Conservation (phyloP, 2,113 vertebrate genomes). For the Macroglossus sobrinus region DNA sequence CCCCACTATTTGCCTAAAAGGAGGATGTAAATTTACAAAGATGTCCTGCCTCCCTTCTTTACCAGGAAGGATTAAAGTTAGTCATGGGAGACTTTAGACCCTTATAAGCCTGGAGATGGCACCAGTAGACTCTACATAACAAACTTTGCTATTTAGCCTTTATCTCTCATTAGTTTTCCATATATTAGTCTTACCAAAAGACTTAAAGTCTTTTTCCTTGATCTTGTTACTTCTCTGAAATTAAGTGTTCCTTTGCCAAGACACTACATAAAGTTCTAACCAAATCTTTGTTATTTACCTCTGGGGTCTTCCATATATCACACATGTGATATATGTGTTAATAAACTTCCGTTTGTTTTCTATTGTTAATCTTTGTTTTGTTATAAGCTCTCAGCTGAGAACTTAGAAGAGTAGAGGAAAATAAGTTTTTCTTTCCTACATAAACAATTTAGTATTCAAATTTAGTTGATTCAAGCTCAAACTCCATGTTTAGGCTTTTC, state of each 20-base stretch:
- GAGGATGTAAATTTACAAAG: background rate
- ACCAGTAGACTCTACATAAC: background rate
- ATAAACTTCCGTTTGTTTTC: background rate
- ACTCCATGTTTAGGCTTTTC: background rate
- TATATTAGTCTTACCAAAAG: background rate
- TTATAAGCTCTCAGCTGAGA: background rate
- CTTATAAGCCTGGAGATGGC: background rate
- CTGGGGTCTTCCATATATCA: background rate
- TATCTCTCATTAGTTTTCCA: background rate
- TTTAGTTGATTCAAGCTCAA: background rate
- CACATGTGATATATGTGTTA: background rate
- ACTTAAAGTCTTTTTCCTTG: background rate
- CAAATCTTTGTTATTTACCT: background rate
- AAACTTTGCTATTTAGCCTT: background rate
- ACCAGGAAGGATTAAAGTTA: background rate
- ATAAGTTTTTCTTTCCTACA: background rate
- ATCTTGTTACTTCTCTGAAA: background rate
- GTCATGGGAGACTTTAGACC: background rate
- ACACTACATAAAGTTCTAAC: background rate
- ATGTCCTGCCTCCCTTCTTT: background rate
- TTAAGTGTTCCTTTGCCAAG: background rate
- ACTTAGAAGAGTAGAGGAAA: background rate
- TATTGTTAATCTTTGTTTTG: background rate
- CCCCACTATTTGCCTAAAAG: background rate
- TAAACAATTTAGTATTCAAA: background rate